Evolutionary conservation across 2,113 vertebrate species (phyloP), one percentile per base, ranked within the genome.

Genomic region (Cariama cristata): DNA sequence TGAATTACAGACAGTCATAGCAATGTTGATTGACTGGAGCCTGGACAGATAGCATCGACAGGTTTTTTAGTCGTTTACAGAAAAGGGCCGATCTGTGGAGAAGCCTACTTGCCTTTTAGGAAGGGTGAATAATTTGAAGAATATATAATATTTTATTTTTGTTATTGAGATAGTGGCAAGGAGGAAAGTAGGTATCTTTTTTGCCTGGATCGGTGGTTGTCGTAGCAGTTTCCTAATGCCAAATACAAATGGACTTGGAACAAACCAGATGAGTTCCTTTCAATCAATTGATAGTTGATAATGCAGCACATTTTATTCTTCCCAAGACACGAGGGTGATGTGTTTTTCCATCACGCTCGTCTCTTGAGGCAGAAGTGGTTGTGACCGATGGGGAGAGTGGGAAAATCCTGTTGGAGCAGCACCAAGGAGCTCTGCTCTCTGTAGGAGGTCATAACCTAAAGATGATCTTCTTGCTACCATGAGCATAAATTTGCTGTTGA

Each of bases 311-410:
- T 33, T 79, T 35, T 44, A 6, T 62, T 91, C 75, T 84, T 90
- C 42, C n/a, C 52, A 60, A n/a, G 60, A n/a, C 13, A 14, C 2
- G 11, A 79, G 33, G 45, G 8, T 74, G 50, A 66, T 63, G 15
- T 59, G 19, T 66, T 79, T 94, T 91, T 93, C 47, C 33, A 26
- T 77, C 33, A 9, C 0, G 0, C 27, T 60, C 23, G 19, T 77
- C 33, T 71, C n/a, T 52, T 67, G n/a, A 20, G 56, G 32, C 12
- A 1, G 26, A 64, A 45, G 19, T 64, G 15, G 32, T 74, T 62
- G 75, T 7, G 19, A 40, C 38, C 0, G 0, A 10, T 64, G 75
- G 10, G 15, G 11, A 60, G 49, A 55, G 23, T 35, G 14, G 35
- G 49, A 10, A 49, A 79, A 66, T 6, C 59, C 47, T 63, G 14